phyloP scores from a whole-genome alignment of 2,888 invertebrate species.

The Ectemnius lituratus region DNA sequence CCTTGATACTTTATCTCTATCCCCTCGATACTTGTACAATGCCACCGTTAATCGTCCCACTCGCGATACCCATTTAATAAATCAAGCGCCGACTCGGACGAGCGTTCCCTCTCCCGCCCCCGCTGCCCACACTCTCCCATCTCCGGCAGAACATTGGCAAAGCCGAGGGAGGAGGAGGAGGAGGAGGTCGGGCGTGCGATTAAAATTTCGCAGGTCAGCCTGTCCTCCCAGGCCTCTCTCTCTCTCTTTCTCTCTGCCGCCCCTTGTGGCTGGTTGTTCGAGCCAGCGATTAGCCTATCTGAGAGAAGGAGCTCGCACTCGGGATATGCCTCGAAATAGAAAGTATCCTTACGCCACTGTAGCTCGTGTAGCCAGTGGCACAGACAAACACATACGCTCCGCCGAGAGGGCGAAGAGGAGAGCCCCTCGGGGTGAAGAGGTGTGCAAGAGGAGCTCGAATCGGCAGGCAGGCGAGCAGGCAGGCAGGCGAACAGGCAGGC shows the following conservation, averaged over 20 bases:
- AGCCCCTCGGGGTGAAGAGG: conserved; percentile 44
- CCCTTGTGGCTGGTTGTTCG: conserved; percentile 15
- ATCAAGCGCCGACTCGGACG: conserved; percentile 6
- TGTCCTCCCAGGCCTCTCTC: neutral
- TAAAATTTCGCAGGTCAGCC: conserved; percentile 25
- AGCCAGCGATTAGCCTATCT: conserved; percentile 2
- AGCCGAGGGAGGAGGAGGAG: too few species aligned
- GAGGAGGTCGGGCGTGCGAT: neutral
- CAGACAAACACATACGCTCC: neutral
- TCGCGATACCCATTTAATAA: conserved; percentile 11
- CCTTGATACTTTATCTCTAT: conserved; percentile 23
- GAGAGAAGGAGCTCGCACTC: conserved; percentile 16
- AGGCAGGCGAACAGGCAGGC: too few species aligned
- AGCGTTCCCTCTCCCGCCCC: neutral
- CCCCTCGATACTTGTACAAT: conserved; percentile 17
- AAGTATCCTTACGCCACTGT: conserved; percentile 55
- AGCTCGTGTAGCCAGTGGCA: conserved; percentile 45
- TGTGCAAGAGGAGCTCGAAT: too few species aligned
- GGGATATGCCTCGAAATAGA: conserved; percentile 51
- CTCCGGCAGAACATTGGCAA: too few species aligned
- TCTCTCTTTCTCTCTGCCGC: neutral
- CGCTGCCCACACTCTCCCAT: neutral
- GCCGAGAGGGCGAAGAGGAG: conserved; percentile 1
- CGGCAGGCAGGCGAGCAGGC: neutral
- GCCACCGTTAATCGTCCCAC: conserved; percentile 12